These are phyloP conservation scores for Drosophila mimica DNA, from an alignment of 2,888 invertebrate species.

Conservation along the genomic window DNA sequence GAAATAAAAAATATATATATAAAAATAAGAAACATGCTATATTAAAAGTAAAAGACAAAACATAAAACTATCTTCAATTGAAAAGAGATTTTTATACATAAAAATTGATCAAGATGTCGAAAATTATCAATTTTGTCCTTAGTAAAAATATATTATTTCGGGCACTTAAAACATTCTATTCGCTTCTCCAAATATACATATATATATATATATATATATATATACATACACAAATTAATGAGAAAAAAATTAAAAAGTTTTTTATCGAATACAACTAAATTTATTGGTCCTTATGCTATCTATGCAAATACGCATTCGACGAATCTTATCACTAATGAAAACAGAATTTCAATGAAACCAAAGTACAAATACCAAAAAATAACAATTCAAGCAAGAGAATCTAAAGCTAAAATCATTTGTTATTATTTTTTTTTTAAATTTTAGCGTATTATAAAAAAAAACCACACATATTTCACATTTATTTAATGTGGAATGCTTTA, in stretches of 20 bases:
- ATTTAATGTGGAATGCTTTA: slow-evolving; percentile 57
- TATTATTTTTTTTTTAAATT: slow-evolving; percentile 46
- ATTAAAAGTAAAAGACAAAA: slow-evolving; percentile 6
- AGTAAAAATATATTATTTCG: background rate
- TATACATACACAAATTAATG: background rate
- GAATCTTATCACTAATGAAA: slow-evolving; percentile 15
- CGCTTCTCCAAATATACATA: background rate
- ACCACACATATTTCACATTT: slow-evolving; percentile 41
- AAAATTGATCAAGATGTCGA: slow-evolving; percentile 7
- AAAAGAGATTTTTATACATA: slow-evolving; percentile 11
- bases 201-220: background rate
- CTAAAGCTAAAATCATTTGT: slow-evolving; percentile 44
- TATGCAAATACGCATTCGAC: slow-evolving; percentile 14
- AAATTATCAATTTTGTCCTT: slow-evolving; percentile 14
- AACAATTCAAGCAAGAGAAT: slow-evolving; percentile 32
- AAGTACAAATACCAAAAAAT: slow-evolving; percentile 40
- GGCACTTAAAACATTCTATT: background rate
- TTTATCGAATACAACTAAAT: slow-evolving; percentile 4
- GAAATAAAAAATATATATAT: slow-evolving; percentile 22
- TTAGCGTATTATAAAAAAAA: slow-evolving; percentile 36
- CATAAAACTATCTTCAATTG: slow-evolving; percentile 5
- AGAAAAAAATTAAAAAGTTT: background rate
- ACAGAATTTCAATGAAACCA: slow-evolving; percentile 31
- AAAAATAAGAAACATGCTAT: slow-evolving; percentile 16
- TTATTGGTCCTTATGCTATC: slow-evolving; percentile 28